phyloP scores from a whole-genome alignment of 2,888 invertebrate genomes.

The Drosophila conformis region DNA sequence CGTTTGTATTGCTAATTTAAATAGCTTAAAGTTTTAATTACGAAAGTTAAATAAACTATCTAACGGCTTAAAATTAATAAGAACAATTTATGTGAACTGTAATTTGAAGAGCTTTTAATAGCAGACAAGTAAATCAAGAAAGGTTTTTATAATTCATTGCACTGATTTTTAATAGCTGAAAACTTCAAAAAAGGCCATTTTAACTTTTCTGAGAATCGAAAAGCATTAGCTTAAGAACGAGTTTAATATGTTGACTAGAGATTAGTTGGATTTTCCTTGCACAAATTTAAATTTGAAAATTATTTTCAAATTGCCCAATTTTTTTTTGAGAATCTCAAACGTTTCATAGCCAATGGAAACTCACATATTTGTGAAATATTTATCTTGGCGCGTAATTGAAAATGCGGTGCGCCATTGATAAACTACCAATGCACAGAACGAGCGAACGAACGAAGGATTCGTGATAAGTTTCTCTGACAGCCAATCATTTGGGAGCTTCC shows the following conservation, averaged over 20 bases:
- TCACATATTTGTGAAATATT: slow-evolving; percentile 36
- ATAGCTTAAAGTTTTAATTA: background rate
- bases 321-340: background rate
- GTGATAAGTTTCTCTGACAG: slow-evolving; percentile 77
- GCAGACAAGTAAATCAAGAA: background rate
- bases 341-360: slow-evolving; percentile 24
- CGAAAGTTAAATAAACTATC: background rate
- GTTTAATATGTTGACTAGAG: background rate
- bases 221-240: no score
- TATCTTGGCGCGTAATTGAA: slow-evolving; percentile 62
- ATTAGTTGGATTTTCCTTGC: background rate
- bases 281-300: background rate
- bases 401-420: slow-evolving; percentile 62
- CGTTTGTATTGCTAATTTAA: slow-evolving; percentile 26
- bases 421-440: slow-evolving; percentile 55
- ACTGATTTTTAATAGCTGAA: background rate
- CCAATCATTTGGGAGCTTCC: slow-evolving; percentile 65
- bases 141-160: background rate
- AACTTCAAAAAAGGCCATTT: background rate
- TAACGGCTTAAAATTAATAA: no score
- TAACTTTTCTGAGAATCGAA: background rate
- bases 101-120: background rate
- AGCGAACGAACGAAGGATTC: slow-evolving; percentile 59
- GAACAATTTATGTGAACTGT: background rate
- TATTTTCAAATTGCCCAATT: background rate